Conservation (phyloP, 2,888 invertebrate genomes). For the Xestia ashworthii region DNA sequence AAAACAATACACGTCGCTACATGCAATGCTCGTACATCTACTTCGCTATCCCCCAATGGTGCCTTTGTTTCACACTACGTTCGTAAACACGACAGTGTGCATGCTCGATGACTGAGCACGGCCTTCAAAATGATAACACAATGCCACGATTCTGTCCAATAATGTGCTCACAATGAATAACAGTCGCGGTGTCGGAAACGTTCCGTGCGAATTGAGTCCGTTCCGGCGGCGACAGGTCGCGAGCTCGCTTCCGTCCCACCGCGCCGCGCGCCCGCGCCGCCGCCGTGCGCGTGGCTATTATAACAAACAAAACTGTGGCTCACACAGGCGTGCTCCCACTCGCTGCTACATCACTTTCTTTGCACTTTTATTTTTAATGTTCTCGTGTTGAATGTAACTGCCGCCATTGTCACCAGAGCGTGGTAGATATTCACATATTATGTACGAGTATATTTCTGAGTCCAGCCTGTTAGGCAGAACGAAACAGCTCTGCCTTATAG, state of each 20-base stretch:
- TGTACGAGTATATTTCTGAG: neutral
- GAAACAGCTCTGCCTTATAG: neutral
- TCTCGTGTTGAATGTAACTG: neutral
- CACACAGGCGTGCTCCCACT: neutral
- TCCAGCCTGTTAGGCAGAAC: neutral
- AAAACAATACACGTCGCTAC: neutral
- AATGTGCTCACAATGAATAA: constrained; percentile 24
- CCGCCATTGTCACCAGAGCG: neutral
- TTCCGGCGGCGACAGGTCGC: constrained; percentile 47
- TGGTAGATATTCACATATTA: neutral
- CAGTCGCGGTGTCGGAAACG: constrained; percentile 34
- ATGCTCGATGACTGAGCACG: neutral
- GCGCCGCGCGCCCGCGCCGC: too few species aligned
- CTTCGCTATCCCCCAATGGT: neutral
- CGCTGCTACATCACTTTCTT: neutral
- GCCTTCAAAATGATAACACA: neutral
- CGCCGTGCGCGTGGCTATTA: neutral
- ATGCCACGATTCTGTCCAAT: neutral
- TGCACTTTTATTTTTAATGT: neutral
- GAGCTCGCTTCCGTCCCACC: constrained; percentile 30
- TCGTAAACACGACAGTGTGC: neutral
- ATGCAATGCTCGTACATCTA: neutral
- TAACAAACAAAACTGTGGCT: too few species aligned
- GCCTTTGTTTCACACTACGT: neutral
- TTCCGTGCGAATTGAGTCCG: constrained; percentile 19